Conservation (phyloP, 2,888 invertebrate genomes). For the Archips crataeganus region DNA sequence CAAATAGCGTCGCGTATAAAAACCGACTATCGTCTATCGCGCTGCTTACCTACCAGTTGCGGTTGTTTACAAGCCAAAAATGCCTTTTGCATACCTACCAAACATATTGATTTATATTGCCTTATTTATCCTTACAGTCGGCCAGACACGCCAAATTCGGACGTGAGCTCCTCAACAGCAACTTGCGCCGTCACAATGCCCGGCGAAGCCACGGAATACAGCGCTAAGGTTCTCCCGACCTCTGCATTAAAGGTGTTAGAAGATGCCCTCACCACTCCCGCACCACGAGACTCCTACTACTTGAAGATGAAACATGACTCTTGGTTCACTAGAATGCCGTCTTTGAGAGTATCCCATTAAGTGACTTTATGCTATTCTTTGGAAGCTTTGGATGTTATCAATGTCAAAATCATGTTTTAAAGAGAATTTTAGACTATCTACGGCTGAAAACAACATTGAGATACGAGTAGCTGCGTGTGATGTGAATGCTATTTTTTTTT, state of each 20-base stretch:
- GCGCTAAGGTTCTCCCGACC: conserved; percentile 87
- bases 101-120: not conserved
- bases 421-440: conserved; percentile 13
- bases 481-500: not conserved
- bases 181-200: conserved; percentile 83
- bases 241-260: conserved; percentile 87
- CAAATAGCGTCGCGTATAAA: no score
- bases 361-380: conserved; percentile 6
- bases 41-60: no score
- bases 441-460: not conserved
- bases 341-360: conserved; percentile 72
- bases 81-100: not conserved
- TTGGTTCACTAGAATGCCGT: conserved; percentile 84
- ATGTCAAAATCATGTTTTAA: conserved; percentile 7
- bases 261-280: conserved; percentile 86
- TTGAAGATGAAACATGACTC: conserved; percentile 81
- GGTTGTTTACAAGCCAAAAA: not conserved
- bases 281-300: conserved; percentile 84
- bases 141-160: conserved; percentile 80
- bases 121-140: conserved; percentile 60
- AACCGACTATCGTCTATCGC: no score
- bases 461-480: not conserved
- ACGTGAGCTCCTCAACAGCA: conserved; percentile 71
- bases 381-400: conserved; percentile 19
- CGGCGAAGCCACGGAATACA: conserved; percentile 87